phyloP scores from a whole-genome alignment of 2,113 vertebrate species.

The Tyrannus savana region DNA sequence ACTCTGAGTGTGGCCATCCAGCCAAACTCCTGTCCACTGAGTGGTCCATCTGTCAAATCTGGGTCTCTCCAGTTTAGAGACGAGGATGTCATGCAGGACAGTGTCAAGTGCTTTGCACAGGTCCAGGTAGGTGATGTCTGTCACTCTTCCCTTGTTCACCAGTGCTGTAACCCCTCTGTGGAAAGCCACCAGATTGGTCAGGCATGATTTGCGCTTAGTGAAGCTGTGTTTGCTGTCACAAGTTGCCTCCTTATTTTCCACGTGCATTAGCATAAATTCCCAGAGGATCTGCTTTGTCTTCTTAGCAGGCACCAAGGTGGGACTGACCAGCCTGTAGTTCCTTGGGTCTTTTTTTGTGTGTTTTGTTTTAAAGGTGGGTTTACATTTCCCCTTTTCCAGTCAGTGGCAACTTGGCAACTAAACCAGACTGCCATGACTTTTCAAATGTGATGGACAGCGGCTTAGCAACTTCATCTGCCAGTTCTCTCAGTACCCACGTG shows the following conservation, averaged over 20 bases:
- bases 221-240: neutral
- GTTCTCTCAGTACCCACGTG: neutral
- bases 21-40: neutral
- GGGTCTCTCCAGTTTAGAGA: neutral
- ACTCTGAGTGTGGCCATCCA: neutral
- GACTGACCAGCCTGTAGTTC: neutral
- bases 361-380: neutral
- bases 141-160: neutral
- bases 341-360: neutral
- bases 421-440: neutral
- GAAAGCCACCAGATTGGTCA: neutral
- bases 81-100: accelerated
- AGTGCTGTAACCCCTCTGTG: neutral
- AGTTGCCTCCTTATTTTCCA: neutral
- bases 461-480: neutral
- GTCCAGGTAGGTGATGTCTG: neutral
- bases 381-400: neutral
- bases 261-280: neutral
- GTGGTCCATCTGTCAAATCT: neutral
- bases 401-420: neutral
- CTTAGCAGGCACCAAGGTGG: neutral
- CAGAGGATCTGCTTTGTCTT: neutral
- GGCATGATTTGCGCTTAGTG: neutral
- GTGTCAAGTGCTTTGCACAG: neutral
- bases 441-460: neutral